A percentile compares a stretch with the other conserved stretches of the same genome.
phyloP scores from a whole-genome alignment of 2,113 vertebrate genomes.

The human region DNA sequence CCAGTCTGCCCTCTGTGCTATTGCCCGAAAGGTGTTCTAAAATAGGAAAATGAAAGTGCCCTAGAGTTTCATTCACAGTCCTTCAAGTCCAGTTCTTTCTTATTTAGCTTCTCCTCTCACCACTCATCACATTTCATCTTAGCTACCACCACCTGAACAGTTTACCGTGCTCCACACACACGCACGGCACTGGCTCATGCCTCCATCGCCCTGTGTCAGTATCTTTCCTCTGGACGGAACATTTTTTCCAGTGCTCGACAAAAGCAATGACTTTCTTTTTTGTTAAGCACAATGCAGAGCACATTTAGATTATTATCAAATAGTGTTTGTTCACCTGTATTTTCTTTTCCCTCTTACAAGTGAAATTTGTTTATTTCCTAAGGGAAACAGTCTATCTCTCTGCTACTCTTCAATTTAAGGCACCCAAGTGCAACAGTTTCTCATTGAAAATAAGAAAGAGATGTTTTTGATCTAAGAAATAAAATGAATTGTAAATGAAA shows the following conservation, averaged over 20 bases:
- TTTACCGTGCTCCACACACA: not conserved
- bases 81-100: not conserved
- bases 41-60: not conserved
- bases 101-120: not conserved
- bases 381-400: not conserved
- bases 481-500: conserved; percentile 39
- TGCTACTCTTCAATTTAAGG: not conserved
- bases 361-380: not conserved
- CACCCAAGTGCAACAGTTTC: not conserved
- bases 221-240: not conserved
- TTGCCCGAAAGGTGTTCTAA: not conserved
- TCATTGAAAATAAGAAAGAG: conserved; percentile 21
- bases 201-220: not conserved
- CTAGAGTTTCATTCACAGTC: not conserved
- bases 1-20: not conserved
- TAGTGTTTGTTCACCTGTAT: conserved; percentile 19
- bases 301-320: conserved; percentile 11
- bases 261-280: not conserved
- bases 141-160: not conserved
- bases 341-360: conserved; percentile 30
- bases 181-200: not conserved
- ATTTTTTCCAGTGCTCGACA: not conserved
- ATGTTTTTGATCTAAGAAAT: conserved; percentile 43
- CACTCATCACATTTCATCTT: not conserved
- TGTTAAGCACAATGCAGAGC: not conserved